Percentiles rank a stretch among this genome's conserved stretches.
These are phyloP conservation scores for Calephelis virginiensis DNA, from an alignment of 1,140 invertebrate species.

Conservation along the genomic window DNA sequence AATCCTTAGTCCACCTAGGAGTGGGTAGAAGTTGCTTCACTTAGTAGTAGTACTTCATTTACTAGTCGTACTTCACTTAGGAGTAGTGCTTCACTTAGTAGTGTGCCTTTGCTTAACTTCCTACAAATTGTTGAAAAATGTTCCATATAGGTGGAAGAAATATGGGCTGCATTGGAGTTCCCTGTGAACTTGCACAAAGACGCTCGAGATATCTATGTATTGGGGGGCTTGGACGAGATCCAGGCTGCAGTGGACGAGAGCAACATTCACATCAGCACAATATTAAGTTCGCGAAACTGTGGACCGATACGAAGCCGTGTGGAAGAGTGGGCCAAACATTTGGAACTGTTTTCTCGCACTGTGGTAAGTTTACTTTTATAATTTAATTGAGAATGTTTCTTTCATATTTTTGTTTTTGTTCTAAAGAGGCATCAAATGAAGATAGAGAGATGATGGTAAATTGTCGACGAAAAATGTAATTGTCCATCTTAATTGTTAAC, in stretches of 20 bases:
- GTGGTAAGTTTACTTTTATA: constrained; percentile 76
- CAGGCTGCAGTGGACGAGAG: constrained; percentile 90
- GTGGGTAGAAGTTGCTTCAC: too few relatives aligned
- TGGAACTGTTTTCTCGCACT: constrained; percentile 88
- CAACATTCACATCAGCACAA: constrained; percentile 91
- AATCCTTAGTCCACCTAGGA: too few relatives aligned
- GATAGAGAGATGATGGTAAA: too few relatives aligned
- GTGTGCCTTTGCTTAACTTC: too few relatives aligned
- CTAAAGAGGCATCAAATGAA: too few relatives aligned
- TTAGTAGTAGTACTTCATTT: too few relatives aligned
- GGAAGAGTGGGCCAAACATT: constrained; percentile 86
- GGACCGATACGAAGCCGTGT: constrained; percentile 89
- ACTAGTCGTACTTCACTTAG: too few relatives aligned
- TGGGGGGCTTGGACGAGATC: constrained; percentile 91
- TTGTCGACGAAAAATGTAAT: too few relatives aligned
- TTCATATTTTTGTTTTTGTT: too few relatives aligned
- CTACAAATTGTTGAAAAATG: too few relatives aligned
- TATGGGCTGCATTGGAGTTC: constrained; percentile 90
- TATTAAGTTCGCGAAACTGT: constrained; percentile 89
- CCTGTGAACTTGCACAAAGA: constrained; percentile 88
- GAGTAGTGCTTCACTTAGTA: too few relatives aligned
- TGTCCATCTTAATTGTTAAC: too few relatives aligned
- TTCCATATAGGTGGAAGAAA: constrained; percentile 83
- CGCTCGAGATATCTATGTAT: constrained; percentile 88
- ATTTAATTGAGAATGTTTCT: background rate